Conservation (phyloP, 2,113 vertebrate species). For the Mormoops blainvillei region DNA sequence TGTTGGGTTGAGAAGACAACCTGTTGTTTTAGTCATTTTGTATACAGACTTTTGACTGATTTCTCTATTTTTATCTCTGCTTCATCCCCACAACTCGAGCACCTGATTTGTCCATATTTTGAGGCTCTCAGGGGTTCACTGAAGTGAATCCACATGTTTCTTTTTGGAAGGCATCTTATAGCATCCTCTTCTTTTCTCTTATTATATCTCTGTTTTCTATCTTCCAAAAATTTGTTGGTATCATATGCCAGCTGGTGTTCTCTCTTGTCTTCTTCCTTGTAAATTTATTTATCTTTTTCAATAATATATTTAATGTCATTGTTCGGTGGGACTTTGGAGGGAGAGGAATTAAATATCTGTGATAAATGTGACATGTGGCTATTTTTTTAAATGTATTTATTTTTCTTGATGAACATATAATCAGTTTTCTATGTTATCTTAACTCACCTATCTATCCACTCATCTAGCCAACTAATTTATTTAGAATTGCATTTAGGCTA, state of each 20-base stretch:
- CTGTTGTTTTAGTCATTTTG: not conserved
- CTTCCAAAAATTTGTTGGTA: not conserved
- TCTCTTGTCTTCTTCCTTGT: not conserved
- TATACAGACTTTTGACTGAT: not conserved
- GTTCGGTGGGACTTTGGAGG: not conserved
- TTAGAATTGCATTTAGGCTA: constrained; percentile 15
- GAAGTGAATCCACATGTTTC: not conserved
- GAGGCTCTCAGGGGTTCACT: not conserved
- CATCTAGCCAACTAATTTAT: not conserved
- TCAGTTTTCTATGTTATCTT: not conserved
- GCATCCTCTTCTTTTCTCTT: not conserved
- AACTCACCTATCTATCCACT: not conserved
- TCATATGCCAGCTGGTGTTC: not conserved
- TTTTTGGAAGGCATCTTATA: not conserved
- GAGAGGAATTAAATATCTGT: not conserved
- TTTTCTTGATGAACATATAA: not conserved
- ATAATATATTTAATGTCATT: not conserved
- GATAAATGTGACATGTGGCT: not conserved
- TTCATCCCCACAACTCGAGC: not conserved
- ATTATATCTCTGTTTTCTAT: not conserved
- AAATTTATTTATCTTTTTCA: not conserved
- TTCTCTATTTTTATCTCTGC: not conserved
- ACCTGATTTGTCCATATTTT: not conserved
- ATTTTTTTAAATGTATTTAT: not conserved
- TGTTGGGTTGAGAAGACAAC: not conserved